A percentile compares a stretch with the other conserved stretches of the same genome.
Conservation (phyloP, 1,140 invertebrate species). For the Chironomus striatipennis region DNA sequence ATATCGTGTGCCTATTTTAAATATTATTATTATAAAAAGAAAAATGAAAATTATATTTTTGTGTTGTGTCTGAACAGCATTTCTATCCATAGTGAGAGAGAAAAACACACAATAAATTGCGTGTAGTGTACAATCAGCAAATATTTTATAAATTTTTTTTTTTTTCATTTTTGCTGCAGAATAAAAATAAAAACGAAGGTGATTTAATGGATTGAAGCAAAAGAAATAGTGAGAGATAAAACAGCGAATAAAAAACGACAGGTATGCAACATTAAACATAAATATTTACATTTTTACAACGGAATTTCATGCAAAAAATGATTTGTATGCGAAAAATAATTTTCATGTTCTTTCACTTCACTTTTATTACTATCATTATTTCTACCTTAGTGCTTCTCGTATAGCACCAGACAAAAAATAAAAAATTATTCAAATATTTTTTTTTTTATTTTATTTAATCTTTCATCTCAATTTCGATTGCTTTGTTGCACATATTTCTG, state of each 20-base stretch:
- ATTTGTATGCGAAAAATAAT: conserved; percentile 5
- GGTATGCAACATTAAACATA: conserved; percentile 12
- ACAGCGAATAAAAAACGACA: conserved; percentile 7
- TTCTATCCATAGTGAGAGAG: not conserved
- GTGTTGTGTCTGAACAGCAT: not conserved
- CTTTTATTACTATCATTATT: too few species aligned
- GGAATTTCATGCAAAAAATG: conserved; percentile 8
- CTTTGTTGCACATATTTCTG: too few species aligned
- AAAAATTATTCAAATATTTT: too few species aligned
- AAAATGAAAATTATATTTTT: not conserved
- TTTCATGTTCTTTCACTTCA: too few species aligned
- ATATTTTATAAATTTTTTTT: not conserved
- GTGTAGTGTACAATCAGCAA: too few species aligned
- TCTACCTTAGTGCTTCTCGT: too few species aligned
- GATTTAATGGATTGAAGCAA: conserved; percentile 2
- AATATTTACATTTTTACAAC: conserved; percentile 10
- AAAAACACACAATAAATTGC: not conserved
- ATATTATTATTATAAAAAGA: not conserved
- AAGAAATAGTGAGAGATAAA: not conserved
- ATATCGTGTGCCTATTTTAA: conserved; percentile 2
- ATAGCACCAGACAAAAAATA: too few species aligned
- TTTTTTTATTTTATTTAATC: too few species aligned
- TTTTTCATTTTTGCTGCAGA: not conserved
- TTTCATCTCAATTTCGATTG: too few species aligned
- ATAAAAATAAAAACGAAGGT: not conserved